Percentiles rank a stretch among this genome's conserved stretches.
Evolutionary conservation across 2,888 invertebrate species (phyloP).

Genomic region (Drosophila melanosoma): DNA sequence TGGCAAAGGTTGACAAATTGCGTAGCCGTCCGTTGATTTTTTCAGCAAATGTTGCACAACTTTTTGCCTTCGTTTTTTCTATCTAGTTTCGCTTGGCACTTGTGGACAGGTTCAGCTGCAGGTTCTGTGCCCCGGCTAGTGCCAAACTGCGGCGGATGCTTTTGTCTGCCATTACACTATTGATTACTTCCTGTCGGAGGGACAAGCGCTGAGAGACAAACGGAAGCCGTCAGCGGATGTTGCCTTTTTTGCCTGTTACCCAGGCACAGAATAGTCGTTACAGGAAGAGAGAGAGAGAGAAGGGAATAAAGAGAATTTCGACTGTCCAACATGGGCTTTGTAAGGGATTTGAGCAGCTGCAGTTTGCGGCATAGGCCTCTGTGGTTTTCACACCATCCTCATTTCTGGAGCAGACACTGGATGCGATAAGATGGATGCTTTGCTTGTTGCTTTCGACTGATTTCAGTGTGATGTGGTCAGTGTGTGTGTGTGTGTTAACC

Average conservation of each 20-base stretch:
- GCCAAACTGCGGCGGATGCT: constrained; percentile 63
- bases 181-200: constrained; percentile 79
- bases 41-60: constrained; percentile 46
- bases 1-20: constrained; percentile 68
- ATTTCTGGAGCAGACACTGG: constrained; percentile 1
- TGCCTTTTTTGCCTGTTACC: constrained; percentile 43
- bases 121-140: constrained; percentile 31
- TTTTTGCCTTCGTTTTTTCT: constrained; percentile 28
- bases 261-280: constrained; percentile 12
- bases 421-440: constrained; percentile 29
- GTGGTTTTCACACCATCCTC: constrained; percentile 56
- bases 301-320: background rate
- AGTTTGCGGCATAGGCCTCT: constrained; percentile 34
- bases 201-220: constrained; percentile 63
- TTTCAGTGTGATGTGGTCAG: constrained; percentile 61
- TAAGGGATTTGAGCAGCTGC: constrained; percentile 47
- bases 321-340: constrained; percentile 21
- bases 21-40: constrained; percentile 42
- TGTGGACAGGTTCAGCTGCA: constrained; percentile 6
- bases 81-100: background rate
- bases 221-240: constrained; percentile 70
- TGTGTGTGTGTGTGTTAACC: constrained; percentile 32
- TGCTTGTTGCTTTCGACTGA: constrained; percentile 35
- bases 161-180: constrained; percentile 80
- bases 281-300: background rate